Evolutionary conservation across 2,113 vertebrate species (phyloP), one percentile per base, ranked within the genome.

Genomic region (Tupaia chinensis): DNA sequence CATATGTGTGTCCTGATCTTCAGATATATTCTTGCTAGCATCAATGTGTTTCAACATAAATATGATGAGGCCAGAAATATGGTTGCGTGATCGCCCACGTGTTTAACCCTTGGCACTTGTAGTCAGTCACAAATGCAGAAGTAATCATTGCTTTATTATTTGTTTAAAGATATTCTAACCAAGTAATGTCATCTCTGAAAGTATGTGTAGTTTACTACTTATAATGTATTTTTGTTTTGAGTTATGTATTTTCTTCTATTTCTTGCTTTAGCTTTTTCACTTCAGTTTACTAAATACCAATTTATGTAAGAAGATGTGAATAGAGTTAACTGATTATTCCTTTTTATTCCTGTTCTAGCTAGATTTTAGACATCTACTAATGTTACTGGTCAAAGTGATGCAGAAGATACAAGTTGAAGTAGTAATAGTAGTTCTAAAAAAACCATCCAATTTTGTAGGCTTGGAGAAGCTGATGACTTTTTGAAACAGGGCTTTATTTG

Each of bases 181-280:
- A 32, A 22, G 3, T 34, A 25, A n/a, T 0, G 15, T 70, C 56
- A 14, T 56, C 10, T 72, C 66, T 23, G 27, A 92, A 95, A 77
- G 10, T 27, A 19, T n/a, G 23, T 63, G 3, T 27, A 20, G n/a
- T 70, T 73, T 53, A 61, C 20, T 68, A 29, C 58, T 54, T 44
- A 44, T 44, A 44, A 44, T 44, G 44, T 88, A 12, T 58, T 92
- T 95, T 89, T 60, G n/a, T 89, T 83, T 87, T 53, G 44, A 80
- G 27, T 25, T 61, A 22, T 81, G 20, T 72, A 1, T 58, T 66
- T 1, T 63, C 32, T 89, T 79, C 16, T 65, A 1, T 87, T 74
- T 89, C 54, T 82, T 89, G 3, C 17, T 22, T 85, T 83, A 10
- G 3, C 7, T 70, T 88, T 65, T 72, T 60, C 10, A 63, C 76